phyloP scores from a whole-genome alignment of 2,113 vertebrate genomes.

The Xiphorhynchus elegans region DNA sequence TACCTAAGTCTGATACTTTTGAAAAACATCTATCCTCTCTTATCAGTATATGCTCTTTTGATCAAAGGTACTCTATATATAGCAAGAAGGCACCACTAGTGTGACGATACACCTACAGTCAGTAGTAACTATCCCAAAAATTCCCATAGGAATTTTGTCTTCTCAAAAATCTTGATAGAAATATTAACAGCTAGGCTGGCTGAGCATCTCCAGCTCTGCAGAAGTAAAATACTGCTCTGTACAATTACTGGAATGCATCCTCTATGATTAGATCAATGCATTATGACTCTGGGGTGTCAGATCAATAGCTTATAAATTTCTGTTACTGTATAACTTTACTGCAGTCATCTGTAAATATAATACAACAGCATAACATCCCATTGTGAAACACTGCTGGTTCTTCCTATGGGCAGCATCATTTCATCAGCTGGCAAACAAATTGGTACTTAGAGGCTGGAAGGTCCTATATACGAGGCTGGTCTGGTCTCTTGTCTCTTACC shows the following conservation, averaged over 20 bases:
- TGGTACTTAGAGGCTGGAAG: background rate
- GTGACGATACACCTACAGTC: background rate
- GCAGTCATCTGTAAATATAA: slow-evolving; percentile 2
- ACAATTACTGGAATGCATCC: background rate
- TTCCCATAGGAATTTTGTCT: background rate
- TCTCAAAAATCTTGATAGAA: background rate
- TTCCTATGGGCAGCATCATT: background rate
- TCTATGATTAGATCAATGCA: background rate
- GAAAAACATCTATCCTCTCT: background rate
- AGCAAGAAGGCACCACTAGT: background rate
- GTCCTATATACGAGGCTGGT: background rate
- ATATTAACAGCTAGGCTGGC: background rate
- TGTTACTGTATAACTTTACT: background rate
- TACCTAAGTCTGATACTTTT: background rate
- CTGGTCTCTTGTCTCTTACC: background rate
- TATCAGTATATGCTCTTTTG: background rate
- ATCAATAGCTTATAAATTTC: slow-evolving; percentile 5
- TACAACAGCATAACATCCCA: background rate
- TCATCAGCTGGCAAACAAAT: background rate
- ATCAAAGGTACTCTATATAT: background rate
- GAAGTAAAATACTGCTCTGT: background rate
- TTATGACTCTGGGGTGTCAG: background rate
- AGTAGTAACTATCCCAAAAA: background rate
- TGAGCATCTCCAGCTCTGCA: background rate
- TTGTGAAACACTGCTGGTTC: background rate